Evolutionary conservation across 2,113 vertebrate genomes (phyloP).

Genomic region (Cacatua alba): DNA sequence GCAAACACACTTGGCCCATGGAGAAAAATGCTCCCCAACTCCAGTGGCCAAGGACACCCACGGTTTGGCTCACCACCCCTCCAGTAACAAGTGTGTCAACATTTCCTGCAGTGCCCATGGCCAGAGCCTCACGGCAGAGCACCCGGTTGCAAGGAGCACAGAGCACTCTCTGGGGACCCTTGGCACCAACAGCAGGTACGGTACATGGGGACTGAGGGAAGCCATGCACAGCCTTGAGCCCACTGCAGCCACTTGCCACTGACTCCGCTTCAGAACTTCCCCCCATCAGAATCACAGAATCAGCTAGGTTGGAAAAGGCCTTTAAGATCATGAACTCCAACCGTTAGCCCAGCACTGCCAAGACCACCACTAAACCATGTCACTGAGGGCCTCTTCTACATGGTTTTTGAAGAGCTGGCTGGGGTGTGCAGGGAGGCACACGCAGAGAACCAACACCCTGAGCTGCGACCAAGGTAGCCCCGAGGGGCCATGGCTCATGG

Average conservation of each 20-base stretch:
- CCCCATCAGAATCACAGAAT: neutral
- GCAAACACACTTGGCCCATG: too few species aligned
- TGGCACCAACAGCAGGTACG: neutral
- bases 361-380: neutral
- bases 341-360: neutral
- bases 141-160: fast-evolving
- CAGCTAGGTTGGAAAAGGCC: neutral
- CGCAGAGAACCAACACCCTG: neutral
- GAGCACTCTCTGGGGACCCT: neutral
- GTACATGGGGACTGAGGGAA: fast-evolving
- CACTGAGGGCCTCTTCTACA: neutral
- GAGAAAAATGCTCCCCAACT: neutral
- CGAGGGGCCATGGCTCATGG: neutral
- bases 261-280: neutral
- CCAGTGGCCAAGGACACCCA: fast-evolving
- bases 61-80: neutral
- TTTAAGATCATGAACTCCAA: neutral
- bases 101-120: fast-evolving
- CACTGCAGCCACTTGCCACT: neutral
- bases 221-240: neutral
- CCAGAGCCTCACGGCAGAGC: fast-evolving
- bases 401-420: neutral
- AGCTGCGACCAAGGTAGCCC: fast-evolving
- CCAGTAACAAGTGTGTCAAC: fast-evolving
- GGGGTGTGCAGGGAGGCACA: fast-evolving